Percentiles rank a stretch among this genome's conserved stretches.
Conservation (phyloP, 2,113 vertebrate genomes). For the Polypterus bichir region DNA sequence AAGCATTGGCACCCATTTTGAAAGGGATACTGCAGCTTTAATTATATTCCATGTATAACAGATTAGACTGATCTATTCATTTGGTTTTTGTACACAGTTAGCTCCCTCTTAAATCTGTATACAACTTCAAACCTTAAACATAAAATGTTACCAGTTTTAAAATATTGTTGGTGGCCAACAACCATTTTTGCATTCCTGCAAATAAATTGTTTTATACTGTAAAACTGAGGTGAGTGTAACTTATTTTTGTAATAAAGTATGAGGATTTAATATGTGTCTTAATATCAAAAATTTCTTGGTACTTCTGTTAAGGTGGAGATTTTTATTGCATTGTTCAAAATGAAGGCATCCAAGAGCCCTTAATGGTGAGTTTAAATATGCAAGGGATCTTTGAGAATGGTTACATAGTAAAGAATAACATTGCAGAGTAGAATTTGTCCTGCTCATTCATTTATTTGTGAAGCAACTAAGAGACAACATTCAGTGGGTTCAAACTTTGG, state of each 20-base stretch:
- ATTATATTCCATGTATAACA: slow-evolving; percentile 57
- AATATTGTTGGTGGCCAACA: slow-evolving; percentile 93
- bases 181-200: slow-evolving; percentile 98
- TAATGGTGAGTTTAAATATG: no score
- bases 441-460: no score
- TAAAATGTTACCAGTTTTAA: slow-evolving; percentile 96
- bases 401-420: no score
- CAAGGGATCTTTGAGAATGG: no score
- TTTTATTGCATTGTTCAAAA: background rate
- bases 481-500: no score
- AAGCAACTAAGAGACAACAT: no score
- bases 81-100: slow-evolving; percentile 63
- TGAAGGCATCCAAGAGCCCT: background rate
- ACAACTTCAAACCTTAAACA: slow-evolving; percentile 73
- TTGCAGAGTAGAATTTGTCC: no score
- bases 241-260: slow-evolving; percentile 99
- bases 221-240: slow-evolving; percentile 99
- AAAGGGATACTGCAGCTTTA: slow-evolving; percentile 62
- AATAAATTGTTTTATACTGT: slow-evolving; percentile 98
- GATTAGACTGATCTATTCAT: slow-evolving; percentile 56
- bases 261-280: slow-evolving; percentile 76
- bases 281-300: background rate
- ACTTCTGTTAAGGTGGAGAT: background rate
- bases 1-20: slow-evolving; percentile 26
- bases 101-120: slow-evolving; percentile 55